Percentiles rank a stretch among this genome's conserved stretches.
Evolutionary conservation across 2,888 invertebrate genomes (phyloP).

Genomic region (Villa cingulata): DNA sequence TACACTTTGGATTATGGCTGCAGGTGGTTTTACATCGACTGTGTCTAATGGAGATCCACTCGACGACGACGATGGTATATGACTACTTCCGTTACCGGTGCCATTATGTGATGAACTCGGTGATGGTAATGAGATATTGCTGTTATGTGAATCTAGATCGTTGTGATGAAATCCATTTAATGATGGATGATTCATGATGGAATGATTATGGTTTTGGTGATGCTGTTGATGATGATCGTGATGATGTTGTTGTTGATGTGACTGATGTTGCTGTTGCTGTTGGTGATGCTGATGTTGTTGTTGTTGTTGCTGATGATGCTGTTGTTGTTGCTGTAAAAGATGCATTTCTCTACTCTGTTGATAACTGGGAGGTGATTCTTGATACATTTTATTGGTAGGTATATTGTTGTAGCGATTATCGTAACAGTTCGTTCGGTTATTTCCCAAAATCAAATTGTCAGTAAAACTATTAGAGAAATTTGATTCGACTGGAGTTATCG

Average conservation of each 20-base stretch:
- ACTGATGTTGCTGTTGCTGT: constrained; percentile 21
- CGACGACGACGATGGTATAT: constrained; percentile 18
- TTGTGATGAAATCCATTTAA: constrained; percentile 31
- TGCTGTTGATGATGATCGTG: constrained; percentile 18
- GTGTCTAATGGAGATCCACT: constrained; percentile 50
- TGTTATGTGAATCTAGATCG: constrained; percentile 41
- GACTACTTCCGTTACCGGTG: not conserved
- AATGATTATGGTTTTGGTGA: constrained; percentile 12
- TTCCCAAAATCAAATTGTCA: constrained; percentile 55
- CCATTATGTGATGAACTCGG: constrained; percentile 63
- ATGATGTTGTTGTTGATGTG: constrained; percentile 18
- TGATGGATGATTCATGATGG: constrained; percentile 11
- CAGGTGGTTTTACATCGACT: constrained; percentile 46
- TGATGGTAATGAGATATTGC: constrained; percentile 66
- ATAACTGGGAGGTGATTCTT: constrained; percentile 44
- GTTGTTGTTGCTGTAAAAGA: constrained; percentile 43
- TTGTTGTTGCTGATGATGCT: constrained; percentile 39
- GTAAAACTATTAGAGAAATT: constrained; percentile 57
- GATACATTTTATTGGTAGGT: constrained; percentile 16
- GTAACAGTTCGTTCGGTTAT: constrained; percentile 18
- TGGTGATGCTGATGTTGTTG: constrained; percentile 52
- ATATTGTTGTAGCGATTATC: constrained; percentile 16
- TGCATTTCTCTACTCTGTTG: constrained; percentile 48
- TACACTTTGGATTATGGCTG: constrained; percentile 65
- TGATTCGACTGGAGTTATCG: constrained; percentile 39